Evolutionary conservation across 2,113 vertebrate genomes (phyloP).

Genomic region (Oplegnathus fasciatus): DNA sequence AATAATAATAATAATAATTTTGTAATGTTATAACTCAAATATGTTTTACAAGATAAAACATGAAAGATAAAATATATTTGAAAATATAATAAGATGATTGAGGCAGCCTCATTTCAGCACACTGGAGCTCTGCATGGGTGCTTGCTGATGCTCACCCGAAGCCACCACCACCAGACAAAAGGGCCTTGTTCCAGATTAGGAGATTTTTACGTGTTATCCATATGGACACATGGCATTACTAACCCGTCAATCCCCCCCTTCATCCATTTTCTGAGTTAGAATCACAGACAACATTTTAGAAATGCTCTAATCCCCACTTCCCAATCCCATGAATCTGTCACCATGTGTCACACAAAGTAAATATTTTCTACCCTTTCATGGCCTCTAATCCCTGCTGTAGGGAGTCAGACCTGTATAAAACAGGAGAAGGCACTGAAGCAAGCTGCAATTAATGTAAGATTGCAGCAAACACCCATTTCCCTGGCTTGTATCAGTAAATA

Average conservation of each 20-base stretch:
- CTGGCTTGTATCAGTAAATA: not conserved
- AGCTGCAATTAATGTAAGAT: not conserved
- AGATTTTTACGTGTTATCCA: constrained; percentile 64
- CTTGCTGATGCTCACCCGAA: constrained; percentile 11
- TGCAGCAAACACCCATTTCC: not conserved
- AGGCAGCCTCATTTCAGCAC: not conserved
- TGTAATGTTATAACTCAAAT: too few species aligned
- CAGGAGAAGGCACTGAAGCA: not conserved
- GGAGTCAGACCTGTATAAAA: not conserved
- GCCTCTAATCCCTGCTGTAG: not conserved
- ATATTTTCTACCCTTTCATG: not conserved
- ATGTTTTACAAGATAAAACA: not conserved
- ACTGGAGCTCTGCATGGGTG: not conserved
- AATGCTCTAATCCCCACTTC: constrained; percentile 38
- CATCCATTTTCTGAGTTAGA: constrained; percentile 29
- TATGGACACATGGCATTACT: constrained; percentile 48
- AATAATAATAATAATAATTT: not conserved
- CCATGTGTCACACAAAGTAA: constrained; percentile 31
- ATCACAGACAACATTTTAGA: constrained; percentile 18
- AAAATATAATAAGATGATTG: not conserved
- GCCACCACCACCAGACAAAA: constrained; percentile 36
- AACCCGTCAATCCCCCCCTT: constrained; percentile 19
- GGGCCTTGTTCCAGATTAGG: constrained; percentile 56
- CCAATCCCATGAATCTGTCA: constrained; percentile 39
- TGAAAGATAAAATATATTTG: not conserved